Evolutionary conservation across 2,797 vertebrate genomes (phyloP).

Genomic region (Siniperca scherzeri): DNA sequence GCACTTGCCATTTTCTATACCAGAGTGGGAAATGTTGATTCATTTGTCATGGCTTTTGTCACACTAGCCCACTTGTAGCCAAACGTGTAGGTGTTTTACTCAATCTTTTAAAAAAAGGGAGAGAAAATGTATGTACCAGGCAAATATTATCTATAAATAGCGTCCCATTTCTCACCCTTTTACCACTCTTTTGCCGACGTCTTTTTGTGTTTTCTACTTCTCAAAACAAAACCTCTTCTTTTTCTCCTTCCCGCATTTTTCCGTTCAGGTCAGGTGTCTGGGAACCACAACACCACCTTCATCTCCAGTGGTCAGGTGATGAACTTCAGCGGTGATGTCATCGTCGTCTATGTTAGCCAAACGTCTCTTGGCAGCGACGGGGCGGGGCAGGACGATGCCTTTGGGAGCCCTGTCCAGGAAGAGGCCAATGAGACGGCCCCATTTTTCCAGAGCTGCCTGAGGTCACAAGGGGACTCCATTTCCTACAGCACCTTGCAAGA

Average conservation of each 20-base stretch:
- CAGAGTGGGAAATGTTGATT: conserved; percentile 9
- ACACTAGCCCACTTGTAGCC: background rate
- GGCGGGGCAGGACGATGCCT: conserved; percentile 79
- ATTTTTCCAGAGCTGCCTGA: conserved; percentile 80
- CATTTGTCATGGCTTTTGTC: background rate
- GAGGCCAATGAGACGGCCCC: conserved; percentile 87
- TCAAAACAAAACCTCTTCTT: background rate
- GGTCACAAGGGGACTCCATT: conserved; percentile 57
- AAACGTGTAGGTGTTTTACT: background rate
- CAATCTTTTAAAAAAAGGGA: background rate
- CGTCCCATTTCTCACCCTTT: background rate
- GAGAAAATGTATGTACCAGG: background rate
- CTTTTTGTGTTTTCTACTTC: background rate
- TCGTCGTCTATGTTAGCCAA: conserved; percentile 96
- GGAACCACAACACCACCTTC: conserved; percentile 97
- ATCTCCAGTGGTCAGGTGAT: conserved; percentile 98
- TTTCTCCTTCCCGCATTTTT: conserved; percentile 13
- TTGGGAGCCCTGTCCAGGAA: conserved; percentile 93
- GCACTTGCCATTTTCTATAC: background rate
- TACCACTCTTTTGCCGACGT: background rate
- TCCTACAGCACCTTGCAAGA: conserved; percentile 63
- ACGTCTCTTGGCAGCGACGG: conserved; percentile 87
- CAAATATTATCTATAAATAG: background rate
- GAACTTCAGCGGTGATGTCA: conserved; percentile 98
- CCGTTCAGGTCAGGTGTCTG: conserved; percentile 92